phyloP scores from a whole-genome alignment of 2,797 vertebrate genomes.

The Emydoidea blandingii region DNA sequence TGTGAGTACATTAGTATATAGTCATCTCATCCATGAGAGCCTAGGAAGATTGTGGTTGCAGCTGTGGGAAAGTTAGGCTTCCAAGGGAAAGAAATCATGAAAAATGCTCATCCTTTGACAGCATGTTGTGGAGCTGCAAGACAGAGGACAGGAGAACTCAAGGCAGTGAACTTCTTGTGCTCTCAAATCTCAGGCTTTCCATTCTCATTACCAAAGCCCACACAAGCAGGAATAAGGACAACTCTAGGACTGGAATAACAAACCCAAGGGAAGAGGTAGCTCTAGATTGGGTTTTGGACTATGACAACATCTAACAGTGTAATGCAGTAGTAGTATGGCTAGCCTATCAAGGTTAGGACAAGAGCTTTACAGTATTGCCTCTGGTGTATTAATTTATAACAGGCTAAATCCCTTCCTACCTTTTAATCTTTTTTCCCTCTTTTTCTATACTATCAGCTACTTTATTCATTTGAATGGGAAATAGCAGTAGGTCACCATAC shows the following conservation, averaged over 20 bases:
- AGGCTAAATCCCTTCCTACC: slow-evolving; percentile 36
- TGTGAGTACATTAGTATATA: background rate
- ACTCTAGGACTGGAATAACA: slow-evolving; percentile 8
- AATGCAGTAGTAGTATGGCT: slow-evolving; percentile 14
- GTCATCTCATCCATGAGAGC: background rate
- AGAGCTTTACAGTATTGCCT: background rate
- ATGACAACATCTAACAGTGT: background rate
- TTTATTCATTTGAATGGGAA: slow-evolving; percentile 59
- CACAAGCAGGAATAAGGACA: background rate
- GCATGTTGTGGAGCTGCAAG: background rate
- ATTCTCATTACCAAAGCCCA: background rate
- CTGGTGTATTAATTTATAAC: slow-evolving; percentile 52
- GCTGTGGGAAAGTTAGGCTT: background rate
- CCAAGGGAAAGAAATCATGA: background rate
- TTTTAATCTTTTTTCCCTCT: background rate
- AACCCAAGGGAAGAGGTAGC: slow-evolving; percentile 47
- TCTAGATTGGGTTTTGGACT: background rate
- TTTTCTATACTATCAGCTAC: background rate
- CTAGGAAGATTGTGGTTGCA: background rate
- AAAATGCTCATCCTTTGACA: background rate
- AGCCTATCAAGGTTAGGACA: slow-evolving; percentile 31
- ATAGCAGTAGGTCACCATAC: slow-evolving; percentile 35
- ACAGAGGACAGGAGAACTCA: background rate
- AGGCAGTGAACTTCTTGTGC: background rate
- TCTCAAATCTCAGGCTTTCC: background rate